These are phyloP conservation scores for Mustela lutreola DNA, from an alignment of 2,113 vertebrate genomes.

Conservation along the genomic window DNA sequence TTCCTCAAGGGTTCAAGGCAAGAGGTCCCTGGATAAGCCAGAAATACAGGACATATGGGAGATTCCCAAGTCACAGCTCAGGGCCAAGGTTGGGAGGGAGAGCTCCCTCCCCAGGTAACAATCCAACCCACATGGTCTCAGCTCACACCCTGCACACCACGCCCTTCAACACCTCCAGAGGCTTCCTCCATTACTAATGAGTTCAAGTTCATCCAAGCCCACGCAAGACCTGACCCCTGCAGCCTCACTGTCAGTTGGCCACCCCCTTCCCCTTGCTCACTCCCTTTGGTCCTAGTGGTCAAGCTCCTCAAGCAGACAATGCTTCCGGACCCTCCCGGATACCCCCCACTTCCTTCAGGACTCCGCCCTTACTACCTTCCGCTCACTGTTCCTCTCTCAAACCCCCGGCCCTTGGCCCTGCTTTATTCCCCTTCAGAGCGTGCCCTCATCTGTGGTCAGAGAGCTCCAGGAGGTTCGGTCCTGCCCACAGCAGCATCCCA, in stretches of 20 bases:
- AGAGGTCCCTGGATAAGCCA: background rate
- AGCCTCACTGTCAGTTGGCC: background rate
- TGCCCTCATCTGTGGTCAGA: background rate
- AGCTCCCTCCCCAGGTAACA: background rate
- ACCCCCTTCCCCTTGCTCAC: accelerated
- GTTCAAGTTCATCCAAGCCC: background rate
- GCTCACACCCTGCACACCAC: background rate
- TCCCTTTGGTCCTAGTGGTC: background rate
- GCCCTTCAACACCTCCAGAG: background rate
- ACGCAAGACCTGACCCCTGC: background rate
- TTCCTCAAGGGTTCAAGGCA: background rate
- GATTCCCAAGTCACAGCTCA: background rate
- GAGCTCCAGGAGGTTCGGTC: background rate
- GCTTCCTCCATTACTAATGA: background rate
- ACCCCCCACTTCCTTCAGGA: background rate
- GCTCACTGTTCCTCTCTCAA: background rate
- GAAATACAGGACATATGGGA: background rate
- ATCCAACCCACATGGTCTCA: background rate
- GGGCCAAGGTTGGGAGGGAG: background rate
- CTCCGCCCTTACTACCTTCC: background rate
- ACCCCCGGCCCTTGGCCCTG: background rate
- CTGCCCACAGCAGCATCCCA: background rate
- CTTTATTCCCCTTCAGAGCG: background rate
- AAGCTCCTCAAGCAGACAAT: background rate
- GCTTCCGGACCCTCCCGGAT: accelerated